A percentile compares a stretch with the other conserved stretches of the same genome.
Conservation (phyloP, 2,113 vertebrate species). For the Spermophilus dauricus region DNA sequence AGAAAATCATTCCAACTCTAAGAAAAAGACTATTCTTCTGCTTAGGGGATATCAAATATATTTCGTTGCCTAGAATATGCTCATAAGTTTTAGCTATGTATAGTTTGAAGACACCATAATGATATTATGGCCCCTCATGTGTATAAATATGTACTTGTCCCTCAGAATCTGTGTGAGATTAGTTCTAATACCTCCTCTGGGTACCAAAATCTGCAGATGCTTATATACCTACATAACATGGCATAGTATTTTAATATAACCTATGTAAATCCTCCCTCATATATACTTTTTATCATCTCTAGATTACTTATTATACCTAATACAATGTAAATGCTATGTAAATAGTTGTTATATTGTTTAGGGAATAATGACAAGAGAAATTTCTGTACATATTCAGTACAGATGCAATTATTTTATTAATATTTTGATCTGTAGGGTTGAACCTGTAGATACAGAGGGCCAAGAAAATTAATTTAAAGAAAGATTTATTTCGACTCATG, state of each 20-base stretch:
- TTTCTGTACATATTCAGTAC: not conserved
- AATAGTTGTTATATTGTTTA: not conserved
- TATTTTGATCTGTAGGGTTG: not conserved
- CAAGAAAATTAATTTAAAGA: too few species aligned
- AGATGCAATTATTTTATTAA: not conserved
- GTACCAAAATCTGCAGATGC: not conserved
- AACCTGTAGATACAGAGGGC: not conserved
- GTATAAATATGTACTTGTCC: not conserved
- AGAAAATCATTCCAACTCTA: not conserved
- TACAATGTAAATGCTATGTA: too few species aligned
- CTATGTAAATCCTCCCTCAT: not conserved
- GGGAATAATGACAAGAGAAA: not conserved
- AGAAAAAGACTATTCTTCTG: not conserved
- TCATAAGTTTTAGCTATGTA: not conserved
- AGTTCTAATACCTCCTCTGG: not conserved
- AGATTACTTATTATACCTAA: too few species aligned
- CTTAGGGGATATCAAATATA: not conserved
- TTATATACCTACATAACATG: not conserved
- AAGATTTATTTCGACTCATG: too few species aligned
- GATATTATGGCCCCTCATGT: not conserved
- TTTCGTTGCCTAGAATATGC: not conserved
- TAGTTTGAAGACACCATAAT: slow-evolving; percentile 23
- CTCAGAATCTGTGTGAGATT: not conserved
- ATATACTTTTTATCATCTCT: too few species aligned
- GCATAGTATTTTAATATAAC: not conserved